Base-by-base conservation (phyloP, 2,113 vertebrate species). In the human (Homo sapiens) region DNA sequence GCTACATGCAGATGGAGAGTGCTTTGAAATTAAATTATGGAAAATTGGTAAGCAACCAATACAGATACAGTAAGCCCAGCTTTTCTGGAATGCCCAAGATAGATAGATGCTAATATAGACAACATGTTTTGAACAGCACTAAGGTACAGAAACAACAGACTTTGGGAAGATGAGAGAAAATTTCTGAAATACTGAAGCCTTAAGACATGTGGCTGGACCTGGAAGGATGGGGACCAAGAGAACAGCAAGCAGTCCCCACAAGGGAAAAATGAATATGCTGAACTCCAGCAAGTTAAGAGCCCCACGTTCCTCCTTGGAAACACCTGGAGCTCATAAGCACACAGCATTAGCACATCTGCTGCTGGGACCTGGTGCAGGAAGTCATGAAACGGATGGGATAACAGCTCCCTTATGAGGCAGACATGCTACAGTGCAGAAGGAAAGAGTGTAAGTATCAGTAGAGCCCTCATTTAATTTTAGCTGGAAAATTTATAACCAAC, bases 391-490 rank as follows among this genome's bases (percentile, higher is more conserved):
- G 3, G 16, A 9, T 9, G 12, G 14, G 23, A 30, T 38, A 17
- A 76, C 8, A 45, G 2, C 20, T 52, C 14, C 45, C 32, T 48
- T 1, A 18, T 0, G 13, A 64, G n/a, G 45, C 2, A 9, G 45
- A 52, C 13, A n/a, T 27, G 30, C 79, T 59, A 0, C 52, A 27
- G 50, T 20, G 27, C 55, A 27, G 55, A 75, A 72, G 90, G 72
- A 38, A 17, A 35, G 35, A 1, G 23, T 48, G 22, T 84, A 13
- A 64, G 20, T 3, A 18, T 27, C 75, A 59, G 13, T 50, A 61
- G 76, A 76, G 43, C 72, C 45, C 55, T 43, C 32, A 9, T 57
- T 92, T 83, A 17, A 70, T 38, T 82, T 20, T 40, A 70, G 45
- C 8, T 38, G 35, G 48, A 68, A 89, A 93, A 83, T 50, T 38